phyloP scores from a whole-genome alignment of 2,797 vertebrate genomes.

The Todus mexicanus region DNA sequence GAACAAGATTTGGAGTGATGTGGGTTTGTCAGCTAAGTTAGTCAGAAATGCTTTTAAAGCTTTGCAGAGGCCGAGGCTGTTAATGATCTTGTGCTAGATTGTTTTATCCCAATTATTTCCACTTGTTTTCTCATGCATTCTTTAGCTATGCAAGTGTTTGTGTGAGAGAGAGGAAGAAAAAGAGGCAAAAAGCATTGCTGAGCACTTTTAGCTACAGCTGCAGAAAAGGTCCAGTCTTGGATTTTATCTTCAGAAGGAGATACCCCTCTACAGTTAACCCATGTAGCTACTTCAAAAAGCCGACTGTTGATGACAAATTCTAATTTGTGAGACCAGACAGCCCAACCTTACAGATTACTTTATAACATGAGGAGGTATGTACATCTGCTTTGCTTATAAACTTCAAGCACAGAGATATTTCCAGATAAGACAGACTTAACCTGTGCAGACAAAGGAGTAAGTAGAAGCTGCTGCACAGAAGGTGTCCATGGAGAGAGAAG shows the following conservation, averaged over 20 bases:
- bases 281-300: neutral
- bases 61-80: neutral
- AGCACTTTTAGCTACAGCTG: neutral
- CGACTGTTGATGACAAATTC: neutral
- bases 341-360: neutral
- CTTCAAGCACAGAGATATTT: neutral
- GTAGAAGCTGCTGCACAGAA: neutral
- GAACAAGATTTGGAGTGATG: neutral
- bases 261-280: neutral
- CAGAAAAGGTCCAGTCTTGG: neutral
- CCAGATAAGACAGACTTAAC: neutral
- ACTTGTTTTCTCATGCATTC: neutral
- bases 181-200: neutral
- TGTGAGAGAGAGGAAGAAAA: neutral
- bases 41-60: neutral
- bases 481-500: neutral
- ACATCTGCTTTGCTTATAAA: neutral
- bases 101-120: neutral
- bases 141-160: neutral
- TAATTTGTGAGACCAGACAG: neutral
- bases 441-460: neutral
- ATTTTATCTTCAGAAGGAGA: neutral
- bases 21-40: neutral
- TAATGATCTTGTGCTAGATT: neutral
- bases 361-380: neutral